A percentile compares a stretch with the other conserved stretches of the same genome.
Evolutionary conservation across 2,113 vertebrate species (phyloP).

Genomic region (Ptyas mucosa): DNA sequence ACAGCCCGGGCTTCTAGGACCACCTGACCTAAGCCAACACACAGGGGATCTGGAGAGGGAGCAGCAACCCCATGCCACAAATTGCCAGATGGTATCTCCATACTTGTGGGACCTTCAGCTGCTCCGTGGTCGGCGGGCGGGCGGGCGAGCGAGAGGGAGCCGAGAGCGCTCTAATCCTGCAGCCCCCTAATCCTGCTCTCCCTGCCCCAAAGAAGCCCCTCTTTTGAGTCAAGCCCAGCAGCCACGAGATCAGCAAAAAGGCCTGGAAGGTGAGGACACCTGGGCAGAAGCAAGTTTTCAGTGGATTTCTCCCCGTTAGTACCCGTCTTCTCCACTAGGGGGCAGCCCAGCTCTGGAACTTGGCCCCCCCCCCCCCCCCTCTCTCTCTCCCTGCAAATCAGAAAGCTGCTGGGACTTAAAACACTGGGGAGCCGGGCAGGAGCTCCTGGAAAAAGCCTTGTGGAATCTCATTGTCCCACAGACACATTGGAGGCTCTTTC

Average conservation of each 20-base stretch:
- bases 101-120: background rate
- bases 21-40: background rate
- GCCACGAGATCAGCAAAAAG: background rate
- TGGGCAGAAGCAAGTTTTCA: background rate
- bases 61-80: background rate
- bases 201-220: background rate
- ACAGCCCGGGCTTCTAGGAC: background rate
- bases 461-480: background rate
- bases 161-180: background rate
- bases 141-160: background rate
- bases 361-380: too few species aligned
- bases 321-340: background rate
- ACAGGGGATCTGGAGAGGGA: too few species aligned
- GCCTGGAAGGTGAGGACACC: accelerated
- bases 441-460: background rate
- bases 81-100: background rate
- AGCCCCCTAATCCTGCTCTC: background rate
- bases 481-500: background rate
- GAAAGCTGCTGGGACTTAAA: background rate
- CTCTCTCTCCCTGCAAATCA: too few species aligned
- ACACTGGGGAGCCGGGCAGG: too few species aligned
- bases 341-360: background rate
- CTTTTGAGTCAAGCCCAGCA: background rate
- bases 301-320: background rate
- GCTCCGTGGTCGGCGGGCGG: background rate